These are phyloP conservation scores for Sebastes elongatus DNA, from an alignment of 2,797 vertebrate genomes.

Conservation along the genomic window DNA sequence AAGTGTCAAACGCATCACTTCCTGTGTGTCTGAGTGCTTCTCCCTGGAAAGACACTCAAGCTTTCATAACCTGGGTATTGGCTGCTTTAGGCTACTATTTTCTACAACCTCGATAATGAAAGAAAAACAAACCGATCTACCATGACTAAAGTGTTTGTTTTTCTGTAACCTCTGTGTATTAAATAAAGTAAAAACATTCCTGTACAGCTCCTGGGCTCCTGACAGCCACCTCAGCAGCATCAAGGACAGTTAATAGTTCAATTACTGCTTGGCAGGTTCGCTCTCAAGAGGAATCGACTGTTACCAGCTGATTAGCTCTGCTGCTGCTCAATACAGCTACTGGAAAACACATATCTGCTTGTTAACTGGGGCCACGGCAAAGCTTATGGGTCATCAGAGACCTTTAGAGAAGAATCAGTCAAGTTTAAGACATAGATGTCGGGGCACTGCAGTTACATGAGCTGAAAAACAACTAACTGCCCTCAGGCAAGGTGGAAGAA, in stretches of 20 bases:
- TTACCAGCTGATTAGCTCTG: conserved; percentile 43
- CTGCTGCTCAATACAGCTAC: conserved; percentile 6
- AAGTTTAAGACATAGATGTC: not conserved
- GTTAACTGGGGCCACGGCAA: not conserved
- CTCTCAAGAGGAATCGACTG: conserved; percentile 20
- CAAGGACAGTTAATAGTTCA: conserved; percentile 26
- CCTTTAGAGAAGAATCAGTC: not conserved
- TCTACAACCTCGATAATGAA: not conserved
- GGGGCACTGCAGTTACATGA: not conserved
- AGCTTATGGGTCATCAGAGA: not conserved
- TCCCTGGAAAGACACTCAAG: not conserved
- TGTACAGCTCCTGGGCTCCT: not conserved
- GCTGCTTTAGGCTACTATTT: not conserved
- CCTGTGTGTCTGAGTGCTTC: not conserved
- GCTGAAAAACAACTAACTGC: not conserved
- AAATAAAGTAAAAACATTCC: not conserved
- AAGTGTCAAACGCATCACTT: not conserved
- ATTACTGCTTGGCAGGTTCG: conserved; percentile 24
- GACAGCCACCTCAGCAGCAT: not conserved
- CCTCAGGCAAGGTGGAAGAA: not conserved
- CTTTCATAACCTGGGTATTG: not conserved
- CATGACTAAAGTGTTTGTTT: not conserved
- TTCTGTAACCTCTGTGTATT: not conserved
- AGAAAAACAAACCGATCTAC: not conserved
- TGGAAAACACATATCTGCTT: not conserved